Evolutionary conservation across 2,113 vertebrate genomes (phyloP), one percentile per base, ranked within the genome.

Genomic region (Gambusia affinis): DNA sequence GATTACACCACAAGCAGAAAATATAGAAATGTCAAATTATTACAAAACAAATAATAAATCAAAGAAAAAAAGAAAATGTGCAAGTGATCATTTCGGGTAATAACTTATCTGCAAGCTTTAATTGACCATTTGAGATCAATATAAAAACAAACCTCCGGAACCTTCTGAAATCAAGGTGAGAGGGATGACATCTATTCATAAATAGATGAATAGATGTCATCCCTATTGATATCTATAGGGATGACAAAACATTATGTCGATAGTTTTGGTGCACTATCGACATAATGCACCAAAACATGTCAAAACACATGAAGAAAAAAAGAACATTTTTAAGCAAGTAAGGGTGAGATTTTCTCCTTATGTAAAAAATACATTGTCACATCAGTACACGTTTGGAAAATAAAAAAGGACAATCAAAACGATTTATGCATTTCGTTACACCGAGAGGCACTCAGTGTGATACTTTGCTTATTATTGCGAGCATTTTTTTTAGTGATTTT

Each of bases 371-470:
- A 95, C 92, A 93, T 87, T 71, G 85, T 89, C 91, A 90, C 88
- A 89, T 91, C 87, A 90, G 83, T 88, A 92, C 85, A 92, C 75
- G 33, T 87, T 79, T 81, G 83, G 87, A 91, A 92, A 89, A 87
- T 84, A 84, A 87, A 85, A 64, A 42, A 69, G 70, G 87, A 91
- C 89, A 92, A 91, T 89, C 91, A 88, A 92, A 88, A 91, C 90
- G 86, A 87, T 82, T 84, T 92, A 90, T 93, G 91, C 90, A 92
- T 94, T 87, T 87, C 90, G 87, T 88, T 91, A 91, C 93, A 93
- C 95, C 91, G 92, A 94, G 92, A 94, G 91, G 92, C 90, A 93
- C 92, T 94, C 94, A 93, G 94, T 90, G 88, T 92, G 88, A 93
- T 88, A 91, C 88, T 86, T 87, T 82, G 87, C 85, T 78, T 86